Evolutionary conservation across 2,888 invertebrate species (phyloP).

Genomic region (Erebia ligea): DNA sequence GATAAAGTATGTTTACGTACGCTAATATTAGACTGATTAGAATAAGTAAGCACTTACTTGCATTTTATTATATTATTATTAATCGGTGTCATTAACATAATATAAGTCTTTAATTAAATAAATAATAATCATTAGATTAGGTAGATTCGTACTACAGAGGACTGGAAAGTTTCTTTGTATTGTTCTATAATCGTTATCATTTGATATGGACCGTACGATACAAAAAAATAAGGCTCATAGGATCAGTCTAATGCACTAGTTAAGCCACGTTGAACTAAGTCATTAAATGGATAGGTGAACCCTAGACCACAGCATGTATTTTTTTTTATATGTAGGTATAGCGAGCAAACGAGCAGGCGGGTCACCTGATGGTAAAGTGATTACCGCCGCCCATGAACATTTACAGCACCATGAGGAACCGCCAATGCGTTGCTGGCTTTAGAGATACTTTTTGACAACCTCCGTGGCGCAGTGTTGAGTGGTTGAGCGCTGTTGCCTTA

Average conservation of each 20-base stretch:
- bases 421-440: no score
- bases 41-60: slow-evolving; percentile 2
- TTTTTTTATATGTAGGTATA: no score
- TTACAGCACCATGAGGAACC: no score
- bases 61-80: neutral
- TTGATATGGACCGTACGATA: neutral
- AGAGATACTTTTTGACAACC: no score
- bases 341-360: no score
- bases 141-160: neutral
- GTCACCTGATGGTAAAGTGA: no score
- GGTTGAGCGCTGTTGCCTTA: no score
- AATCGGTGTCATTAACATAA: neutral
- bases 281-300: neutral
- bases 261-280: neutral
- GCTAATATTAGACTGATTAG: slow-evolving; percentile 12
- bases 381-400: no score
- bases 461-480: no score
- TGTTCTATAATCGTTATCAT: no score
- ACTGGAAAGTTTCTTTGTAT: neutral
- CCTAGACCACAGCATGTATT: no score
- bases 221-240: neutral
- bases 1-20: slow-evolving; percentile 6
- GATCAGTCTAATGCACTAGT: neutral
- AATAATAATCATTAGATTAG: neutral
- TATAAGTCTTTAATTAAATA: neutral